Conservation (phyloP, 2,113 vertebrate species). For the Andinoacara biseriatus region DNA sequence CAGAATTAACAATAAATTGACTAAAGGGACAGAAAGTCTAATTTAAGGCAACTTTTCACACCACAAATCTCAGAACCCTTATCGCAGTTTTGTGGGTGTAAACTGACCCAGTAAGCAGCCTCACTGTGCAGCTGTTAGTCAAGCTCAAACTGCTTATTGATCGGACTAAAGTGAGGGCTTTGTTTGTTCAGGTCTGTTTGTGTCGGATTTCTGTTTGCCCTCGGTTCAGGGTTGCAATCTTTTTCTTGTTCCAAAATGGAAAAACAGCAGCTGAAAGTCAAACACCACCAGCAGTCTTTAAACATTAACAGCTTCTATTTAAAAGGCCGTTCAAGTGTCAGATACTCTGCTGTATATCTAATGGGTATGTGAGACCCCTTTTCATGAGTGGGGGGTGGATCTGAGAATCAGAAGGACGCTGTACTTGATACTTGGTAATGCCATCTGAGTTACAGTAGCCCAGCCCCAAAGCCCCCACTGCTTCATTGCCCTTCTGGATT, state of each 20-base stretch:
- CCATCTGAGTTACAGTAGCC: not conserved
- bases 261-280: not conserved
- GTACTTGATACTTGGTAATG: not conserved
- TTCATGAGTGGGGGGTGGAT: too few species aligned
- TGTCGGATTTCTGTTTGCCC: slow-evolving; percentile 46
- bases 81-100: not conserved
- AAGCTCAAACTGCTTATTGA: slow-evolving; percentile 24
- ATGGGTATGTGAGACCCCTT: not conserved
- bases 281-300: not conserved
- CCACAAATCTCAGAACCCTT: not conserved
- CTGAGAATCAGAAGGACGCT: too few species aligned
- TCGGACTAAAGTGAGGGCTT: not conserved
- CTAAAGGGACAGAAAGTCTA: not conserved
- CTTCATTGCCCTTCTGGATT: not conserved
- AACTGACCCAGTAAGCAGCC: not conserved
- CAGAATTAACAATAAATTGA: not conserved
- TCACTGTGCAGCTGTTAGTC: not conserved
- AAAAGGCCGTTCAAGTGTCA: not conserved
- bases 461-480: fast-evolving
- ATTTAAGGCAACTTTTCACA: not conserved
- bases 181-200: slow-evolving; percentile 65
- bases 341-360: not conserved
- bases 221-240: slow-evolving; percentile 55
- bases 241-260: not conserved
- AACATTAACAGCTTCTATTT: not conserved